Base-by-base conservation (phyloP, 2,113 vertebrate genomes). In the Paedocypris sp. region DNA sequence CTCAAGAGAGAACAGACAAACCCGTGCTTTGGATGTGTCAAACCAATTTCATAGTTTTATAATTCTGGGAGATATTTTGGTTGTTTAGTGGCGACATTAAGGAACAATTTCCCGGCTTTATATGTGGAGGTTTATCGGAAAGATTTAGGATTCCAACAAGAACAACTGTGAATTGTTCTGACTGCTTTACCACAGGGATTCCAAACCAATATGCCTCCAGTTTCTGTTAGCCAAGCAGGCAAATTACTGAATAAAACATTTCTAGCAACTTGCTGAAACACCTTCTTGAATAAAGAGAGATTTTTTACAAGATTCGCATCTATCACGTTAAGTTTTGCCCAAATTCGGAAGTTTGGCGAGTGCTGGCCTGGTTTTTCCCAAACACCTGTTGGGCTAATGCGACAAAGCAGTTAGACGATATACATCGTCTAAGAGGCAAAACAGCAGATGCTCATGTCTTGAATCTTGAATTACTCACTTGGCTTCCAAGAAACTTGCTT, bases 401-500 rank as follows among this genome's bases (percentile, higher is more conserved):
- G 38, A 32, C 54, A 58, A 41, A 43, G 31, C 52, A 41, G 52
- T 36, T 29, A 19, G 15, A 41, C 23, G 6, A 28, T 43, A 32
- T 43, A 58, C 18, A 58, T 3, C 25, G 38, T 45, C 6, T n/a
- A 4, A 28, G 54, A 42, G 43, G 12, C 54, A 43, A 20, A 19
- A 25, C 26, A 58, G 6, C 25, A 45, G 54, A 58, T 58, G 36
- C 23, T 25, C 36, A 56, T 41, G 23, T 29, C 36, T 19, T 56
- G 36, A 41, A 41, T 41, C 10, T 12, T 23, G 11, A 41, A 41
- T 23, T 41, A 41, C 36, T 18, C 39, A n/a, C 22, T 11, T 54
- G 25, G 35, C 18, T 11, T 54, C 50, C 20, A 25, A 53, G 32
- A 73, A 68, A 63, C 74, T 75, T 71, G 60, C 56, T 63, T 36